Base-by-base conservation (phyloP, 2,888 invertebrate species). In the Flexamia atlantica region DNA sequence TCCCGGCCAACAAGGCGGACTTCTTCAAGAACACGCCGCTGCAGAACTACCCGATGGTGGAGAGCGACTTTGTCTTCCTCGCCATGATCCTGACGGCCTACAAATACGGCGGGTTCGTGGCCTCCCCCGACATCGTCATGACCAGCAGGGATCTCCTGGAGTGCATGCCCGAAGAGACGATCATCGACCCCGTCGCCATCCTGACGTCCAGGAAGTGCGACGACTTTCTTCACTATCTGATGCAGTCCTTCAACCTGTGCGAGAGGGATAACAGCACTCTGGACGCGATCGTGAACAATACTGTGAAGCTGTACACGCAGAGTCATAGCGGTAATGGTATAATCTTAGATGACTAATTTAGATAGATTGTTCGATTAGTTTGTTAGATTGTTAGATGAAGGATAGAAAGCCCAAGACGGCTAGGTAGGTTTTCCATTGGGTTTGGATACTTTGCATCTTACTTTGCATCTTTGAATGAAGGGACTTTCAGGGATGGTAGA, bases 11-110 rank as follows among this genome's bases (percentile, higher is more conserved):
- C 23, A 79, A 32, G 14, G 23, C 30, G 7, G 36, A 53, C 5
- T 79, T 12, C 23, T 79, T 79, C 32, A 79, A 79, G 10, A 30
- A 57, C 79, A 79, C 79, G 7, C 79, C 79, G 3, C 36, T 79
- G 10, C 79, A 57, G n/a, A 57, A 79, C 36, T 32, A 25, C 20
- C 17, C 79, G 25, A 79, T 14, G 0, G 12, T 1, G 7, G 36
- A 53, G 0, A 57, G 25, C 5, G 36, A 53, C 12, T 79, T 79
- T n/a, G 20, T 28, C 10, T 79, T 79, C 23, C 10, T 79, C 28
- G 50, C 57, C 1, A 79, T 79, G 57, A 7, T 79, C 9, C n/a
- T 79, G 20, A 57, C 79, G 7, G 53, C 79, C 1, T 79, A 79
- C 57, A 79, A 57, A 23, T 79, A 79, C 36, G 79, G 79, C 0